phyloP scores from a whole-genome alignment of 2,113 vertebrate genomes.

The Apteryx mantelli region DNA sequence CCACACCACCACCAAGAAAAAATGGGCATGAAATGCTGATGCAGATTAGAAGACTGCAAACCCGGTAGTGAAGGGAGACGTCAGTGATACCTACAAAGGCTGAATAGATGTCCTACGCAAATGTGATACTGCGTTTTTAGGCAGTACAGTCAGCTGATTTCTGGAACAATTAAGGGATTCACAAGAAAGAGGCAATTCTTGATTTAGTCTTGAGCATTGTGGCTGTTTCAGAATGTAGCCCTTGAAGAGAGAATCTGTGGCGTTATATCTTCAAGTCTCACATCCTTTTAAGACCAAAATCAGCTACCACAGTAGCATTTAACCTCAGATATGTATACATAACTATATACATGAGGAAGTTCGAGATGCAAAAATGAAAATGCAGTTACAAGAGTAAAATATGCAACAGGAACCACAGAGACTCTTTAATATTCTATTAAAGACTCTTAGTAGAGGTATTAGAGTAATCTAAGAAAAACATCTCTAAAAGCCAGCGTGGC shows the following conservation, averaged over 20 bases:
- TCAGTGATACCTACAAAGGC: background rate
- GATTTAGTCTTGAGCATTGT: fast-evolving
- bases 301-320: no score
- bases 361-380: background rate
- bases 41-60: background rate
- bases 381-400: no score
- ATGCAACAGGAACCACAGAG: background rate
- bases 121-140: background rate
- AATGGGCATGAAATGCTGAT: background rate
- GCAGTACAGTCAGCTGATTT: background rate
- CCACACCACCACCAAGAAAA: background rate
- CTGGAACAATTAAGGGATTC: background rate
- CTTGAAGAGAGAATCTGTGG: background rate
- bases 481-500: background rate
- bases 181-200: background rate
- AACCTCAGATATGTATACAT: background rate
- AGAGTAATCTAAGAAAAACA: background rate
- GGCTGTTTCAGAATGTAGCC: background rate
- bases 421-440: fast-evolving
- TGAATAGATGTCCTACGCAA: no score
- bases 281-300: background rate
- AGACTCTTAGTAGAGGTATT: background rate
- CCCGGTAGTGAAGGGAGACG: background rate
- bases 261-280: background rate
- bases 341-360: background rate